Conservation (phyloP, 1,140 invertebrate species). For the Nymphalis io region DNA sequence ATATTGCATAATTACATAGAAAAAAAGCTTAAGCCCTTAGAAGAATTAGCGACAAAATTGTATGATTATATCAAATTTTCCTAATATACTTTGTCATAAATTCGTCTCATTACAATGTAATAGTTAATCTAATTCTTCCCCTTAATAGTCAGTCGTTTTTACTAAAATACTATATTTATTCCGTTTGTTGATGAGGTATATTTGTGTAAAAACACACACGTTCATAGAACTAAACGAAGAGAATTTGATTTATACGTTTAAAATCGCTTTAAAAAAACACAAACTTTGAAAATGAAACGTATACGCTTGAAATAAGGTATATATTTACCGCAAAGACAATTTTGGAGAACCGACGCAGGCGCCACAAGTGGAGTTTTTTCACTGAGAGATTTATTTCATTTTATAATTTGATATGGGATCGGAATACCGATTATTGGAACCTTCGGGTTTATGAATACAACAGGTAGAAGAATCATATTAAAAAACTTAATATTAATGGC, state of each 20-base stretch:
- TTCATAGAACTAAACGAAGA: constrained; percentile 48
- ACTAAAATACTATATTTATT: constrained; percentile 51
- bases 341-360: constrained; percentile 52
- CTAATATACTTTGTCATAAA: too few species aligned
- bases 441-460: constrained; percentile 48
- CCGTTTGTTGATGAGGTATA: constrained; percentile 50
- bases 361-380: constrained; percentile 70
- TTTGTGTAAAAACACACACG: constrained; percentile 71
- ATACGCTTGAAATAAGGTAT: constrained; percentile 24
- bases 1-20: too few species aligned
- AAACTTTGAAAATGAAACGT: constrained; percentile 31
- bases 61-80: too few species aligned
- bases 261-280: constrained; percentile 20
- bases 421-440: constrained; percentile 55
- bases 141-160: constrained; percentile 31
- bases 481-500: constrained; percentile 42
- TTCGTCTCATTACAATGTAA: constrained; percentile 8
- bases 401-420: constrained; percentile 68
- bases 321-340: neutral
- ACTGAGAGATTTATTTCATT: constrained; percentile 66
- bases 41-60: too few species aligned
- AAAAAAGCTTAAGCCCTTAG: too few species aligned
- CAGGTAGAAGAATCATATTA: constrained; percentile 54
- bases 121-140: constrained; percentile 5
- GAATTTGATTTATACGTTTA: constrained; percentile 69